phyloP scores from a whole-genome alignment of 1,140 invertebrate genomes.

The Musca vetustissima region DNA sequence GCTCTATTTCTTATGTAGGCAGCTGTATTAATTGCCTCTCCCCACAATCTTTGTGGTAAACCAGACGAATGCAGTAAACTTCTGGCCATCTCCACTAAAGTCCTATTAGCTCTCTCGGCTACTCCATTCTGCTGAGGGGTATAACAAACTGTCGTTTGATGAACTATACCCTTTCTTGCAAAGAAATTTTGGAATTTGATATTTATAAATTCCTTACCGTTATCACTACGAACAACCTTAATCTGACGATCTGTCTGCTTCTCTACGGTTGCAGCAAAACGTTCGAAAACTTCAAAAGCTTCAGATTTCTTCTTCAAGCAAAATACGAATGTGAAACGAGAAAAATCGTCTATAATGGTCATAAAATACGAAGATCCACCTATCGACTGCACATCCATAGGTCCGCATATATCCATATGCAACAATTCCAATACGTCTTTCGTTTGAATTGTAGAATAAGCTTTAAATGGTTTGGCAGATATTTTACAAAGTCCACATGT shows the following conservation, averaged over 20 bases:
- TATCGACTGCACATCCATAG: conserved; percentile 36
- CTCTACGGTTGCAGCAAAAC: conserved; percentile 14
- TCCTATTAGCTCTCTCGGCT: conserved; percentile 41
- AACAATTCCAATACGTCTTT: conserved; percentile 16
- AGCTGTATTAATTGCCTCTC: conserved; percentile 54
- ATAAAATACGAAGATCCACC: conserved; percentile 43
- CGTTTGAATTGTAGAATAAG: background rate
- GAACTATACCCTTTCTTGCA: conserved; percentile 31
- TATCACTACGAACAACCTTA: conserved; percentile 47
- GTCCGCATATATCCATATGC: conserved; percentile 45
- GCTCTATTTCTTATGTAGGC: conserved; percentile 40
- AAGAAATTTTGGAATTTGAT: background rate
- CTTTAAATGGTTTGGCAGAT: conserved; percentile 6
- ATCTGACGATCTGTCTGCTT: conserved; percentile 29
- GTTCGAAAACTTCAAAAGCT: conserved; percentile 26
- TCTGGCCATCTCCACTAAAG: conserved; percentile 32
- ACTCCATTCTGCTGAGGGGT: conserved; percentile 37
- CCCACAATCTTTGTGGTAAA: conserved; percentile 54
- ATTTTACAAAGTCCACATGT: conserved; percentile 19
- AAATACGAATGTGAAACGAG: background rate
- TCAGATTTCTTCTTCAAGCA: conserved; percentile 25
- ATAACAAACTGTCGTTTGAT: conserved; percentile 37
- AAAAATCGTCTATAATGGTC: conserved; percentile 41
- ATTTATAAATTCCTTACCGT: conserved; percentile 51
- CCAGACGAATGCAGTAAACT: conserved; percentile 48